A percentile compares a stretch with the other conserved stretches of the same genome.
Conservation (phyloP, 2,113 vertebrate species). For the Lates calcarifer region DNA sequence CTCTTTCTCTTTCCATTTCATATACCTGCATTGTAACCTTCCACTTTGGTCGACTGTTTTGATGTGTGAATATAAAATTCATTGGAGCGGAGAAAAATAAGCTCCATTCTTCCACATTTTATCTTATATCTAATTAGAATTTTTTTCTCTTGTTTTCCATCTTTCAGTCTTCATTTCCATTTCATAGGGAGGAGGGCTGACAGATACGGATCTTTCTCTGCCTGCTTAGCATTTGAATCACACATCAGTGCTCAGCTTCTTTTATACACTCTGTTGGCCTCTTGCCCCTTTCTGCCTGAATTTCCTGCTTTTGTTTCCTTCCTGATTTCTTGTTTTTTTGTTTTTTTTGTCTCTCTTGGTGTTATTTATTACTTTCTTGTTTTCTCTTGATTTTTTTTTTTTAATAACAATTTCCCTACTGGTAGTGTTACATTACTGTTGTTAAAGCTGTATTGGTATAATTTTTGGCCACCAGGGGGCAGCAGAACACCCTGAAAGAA, state of each 20-base stretch:
- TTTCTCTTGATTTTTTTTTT: background rate
- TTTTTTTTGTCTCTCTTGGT: background rate
- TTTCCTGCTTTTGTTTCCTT: background rate
- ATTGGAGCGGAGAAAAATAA: background rate
- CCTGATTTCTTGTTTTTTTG: background rate
- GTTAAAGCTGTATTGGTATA: no score
- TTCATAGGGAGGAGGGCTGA: conserved; percentile 35
- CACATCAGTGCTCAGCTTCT: conserved; percentile 22
- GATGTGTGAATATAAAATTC: conserved; percentile 38
- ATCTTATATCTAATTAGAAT: conserved; percentile 25
- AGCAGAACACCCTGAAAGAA: no score
- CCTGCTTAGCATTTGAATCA: conserved; percentile 62
- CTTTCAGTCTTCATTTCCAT: conserved; percentile 47
- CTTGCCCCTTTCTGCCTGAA: background rate
- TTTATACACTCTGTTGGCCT: conserved; percentile 30
- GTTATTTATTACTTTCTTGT: background rate
- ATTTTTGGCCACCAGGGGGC: no score
- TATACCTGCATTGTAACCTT: background rate
- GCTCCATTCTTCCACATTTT: conserved; percentile 34
- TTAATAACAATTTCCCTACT: background rate
- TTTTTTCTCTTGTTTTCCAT: background rate
- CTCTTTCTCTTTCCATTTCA: background rate
- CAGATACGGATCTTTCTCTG: conserved; percentile 10
- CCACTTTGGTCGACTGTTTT: conserved; percentile 21
- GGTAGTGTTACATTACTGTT: no score